Conservation (phyloP, 1,140 invertebrate genomes). For the Tribolium castaneum region DNA sequence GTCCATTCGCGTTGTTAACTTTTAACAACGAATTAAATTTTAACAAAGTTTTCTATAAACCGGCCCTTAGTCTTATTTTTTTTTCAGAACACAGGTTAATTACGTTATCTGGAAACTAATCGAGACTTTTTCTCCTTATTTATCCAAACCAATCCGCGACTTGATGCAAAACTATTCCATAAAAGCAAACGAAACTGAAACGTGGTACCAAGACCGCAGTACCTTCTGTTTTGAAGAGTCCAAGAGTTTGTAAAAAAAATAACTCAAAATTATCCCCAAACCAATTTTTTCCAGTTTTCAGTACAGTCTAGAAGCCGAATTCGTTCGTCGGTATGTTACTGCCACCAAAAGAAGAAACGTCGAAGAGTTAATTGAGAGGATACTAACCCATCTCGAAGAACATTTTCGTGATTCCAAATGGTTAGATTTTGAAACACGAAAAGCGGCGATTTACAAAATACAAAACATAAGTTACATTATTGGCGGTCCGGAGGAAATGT, state of each 20-base stretch:
- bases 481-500: conserved; percentile 44
- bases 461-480: conserved; percentile 39
- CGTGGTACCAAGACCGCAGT: conserved; percentile 10
- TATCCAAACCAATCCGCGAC: conserved; percentile 6
- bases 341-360: conserved; percentile 9
- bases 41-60: too few relatives aligned
- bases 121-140: conserved; percentile 20
- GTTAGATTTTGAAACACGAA: conserved; percentile 33
- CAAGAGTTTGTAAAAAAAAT: conserved; percentile 9
- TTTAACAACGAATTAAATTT: too few relatives aligned
- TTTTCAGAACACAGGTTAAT: conserved; percentile 31
- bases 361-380: conserved; percentile 38
- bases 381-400: conserved; percentile 7
- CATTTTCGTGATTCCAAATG: conserved; percentile 27
- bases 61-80: too few relatives aligned
- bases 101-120: conserved; percentile 40
- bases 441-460: conserved; percentile 36
- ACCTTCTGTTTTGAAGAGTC: conserved; percentile 14
- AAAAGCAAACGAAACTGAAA: conserved; percentile 1
- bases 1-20: too few relatives aligned
- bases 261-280: neutral
- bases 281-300: conserved; percentile 35
- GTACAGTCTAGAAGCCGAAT: conserved; percentile 39
- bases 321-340: conserved; percentile 4
- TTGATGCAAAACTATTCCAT: neutral